Evolutionary conservation across 2,888 invertebrate genomes (phyloP), one percentile per base, ranked within the genome.

Genomic region (Heterodera filipjevi): DNA sequence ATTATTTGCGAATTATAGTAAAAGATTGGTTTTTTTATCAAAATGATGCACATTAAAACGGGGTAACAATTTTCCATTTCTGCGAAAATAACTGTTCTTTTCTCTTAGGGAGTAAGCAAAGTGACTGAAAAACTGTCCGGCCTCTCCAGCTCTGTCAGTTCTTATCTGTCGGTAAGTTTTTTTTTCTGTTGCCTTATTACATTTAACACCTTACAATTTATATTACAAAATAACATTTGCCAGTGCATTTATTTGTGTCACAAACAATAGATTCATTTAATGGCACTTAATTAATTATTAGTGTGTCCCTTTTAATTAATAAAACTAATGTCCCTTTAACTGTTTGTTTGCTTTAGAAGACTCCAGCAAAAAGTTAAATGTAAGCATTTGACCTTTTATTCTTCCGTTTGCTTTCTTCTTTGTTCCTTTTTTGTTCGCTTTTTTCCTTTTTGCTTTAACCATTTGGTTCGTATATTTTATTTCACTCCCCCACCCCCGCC

Each of bases 41-140:
- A n/a, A n/a, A n/a, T n/a, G n/a, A n/a, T n/a, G n/a, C n/a, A n/a
- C n/a, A n/a, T n/a, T n/a, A n/a, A n/a, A n/a, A n/a, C n/a, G n/a
- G n/a, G n/a, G n/a, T n/a, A n/a, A n/a, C n/a, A n/a, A n/a, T 35
- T 68, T n/a, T 22, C n/a, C 27, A 30, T 27, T 59, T 19, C 6
- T 91, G 95, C 96, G 83, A 96, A 27, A 49, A 49, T 44, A 44
- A 14, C 3, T 49, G 3, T 49, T 14, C 19, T 49, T 49, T 14
- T 99, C 53, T 93, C 94, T 86, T 94, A 95, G 89, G 97, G 99
- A 80, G 97, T 99, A 78, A 95, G 95, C 84, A 95, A 95, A 91
- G 97, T 99, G 82, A 98, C 98, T 75, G 97, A 95, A n/a, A 94
- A 94, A 88, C 91, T 99, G 82, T 96, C 97, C 86, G 95, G 94